These are phyloP conservation scores for Lycorma delicatula DNA, from an alignment of 1,140 invertebrate species.

Conservation along the genomic window DNA sequence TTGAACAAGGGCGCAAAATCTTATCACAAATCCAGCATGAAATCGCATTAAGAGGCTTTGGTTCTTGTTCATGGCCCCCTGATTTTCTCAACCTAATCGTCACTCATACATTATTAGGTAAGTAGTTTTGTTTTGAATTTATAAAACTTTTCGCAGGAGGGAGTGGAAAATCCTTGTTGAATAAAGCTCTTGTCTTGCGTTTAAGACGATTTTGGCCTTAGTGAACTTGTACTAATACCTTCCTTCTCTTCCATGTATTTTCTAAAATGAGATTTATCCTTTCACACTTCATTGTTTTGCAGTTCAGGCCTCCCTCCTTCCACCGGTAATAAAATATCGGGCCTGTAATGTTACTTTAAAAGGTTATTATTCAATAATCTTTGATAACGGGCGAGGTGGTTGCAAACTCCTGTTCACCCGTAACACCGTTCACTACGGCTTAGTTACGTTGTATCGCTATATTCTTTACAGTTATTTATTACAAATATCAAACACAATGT, in stretches of 20 bases:
- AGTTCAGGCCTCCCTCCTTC: background rate
- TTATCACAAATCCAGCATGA: slow-evolving; percentile 22
- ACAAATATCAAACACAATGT: too few relatives aligned
- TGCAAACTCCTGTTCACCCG: background rate
- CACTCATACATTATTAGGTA: slow-evolving; percentile 23
- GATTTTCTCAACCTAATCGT: slow-evolving; percentile 18
- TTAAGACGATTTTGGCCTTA: slow-evolving; percentile 24
- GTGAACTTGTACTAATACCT: slow-evolving; percentile 16
- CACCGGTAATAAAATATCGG: slow-evolving; percentile 4
- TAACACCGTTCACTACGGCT: too few relatives aligned
- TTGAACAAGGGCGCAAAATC: slow-evolving; percentile 18
- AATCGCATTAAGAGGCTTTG: slow-evolving; percentile 22
- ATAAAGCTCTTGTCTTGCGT: slow-evolving; percentile 20
- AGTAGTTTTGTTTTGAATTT: slow-evolving; percentile 25
- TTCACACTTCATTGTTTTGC: slow-evolving; percentile 23
- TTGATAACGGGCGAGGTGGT: background rate
- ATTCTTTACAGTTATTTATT: too few relatives aligned
- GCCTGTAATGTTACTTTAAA: too few relatives aligned
- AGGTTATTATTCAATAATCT: background rate
- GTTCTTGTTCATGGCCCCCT: slow-evolving; percentile 21
- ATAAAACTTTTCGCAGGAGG: slow-evolving; percentile 18
- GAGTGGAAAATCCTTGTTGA: slow-evolving; percentile 17
- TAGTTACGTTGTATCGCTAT: too few relatives aligned
- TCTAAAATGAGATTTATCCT: slow-evolving; percentile 22
- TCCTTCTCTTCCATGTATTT: slow-evolving; percentile 17